These are phyloP conservation scores for Dendrocincla fuliginosa DNA, from an alignment of 2,797 vertebrate species.

Conservation along the genomic window DNA sequence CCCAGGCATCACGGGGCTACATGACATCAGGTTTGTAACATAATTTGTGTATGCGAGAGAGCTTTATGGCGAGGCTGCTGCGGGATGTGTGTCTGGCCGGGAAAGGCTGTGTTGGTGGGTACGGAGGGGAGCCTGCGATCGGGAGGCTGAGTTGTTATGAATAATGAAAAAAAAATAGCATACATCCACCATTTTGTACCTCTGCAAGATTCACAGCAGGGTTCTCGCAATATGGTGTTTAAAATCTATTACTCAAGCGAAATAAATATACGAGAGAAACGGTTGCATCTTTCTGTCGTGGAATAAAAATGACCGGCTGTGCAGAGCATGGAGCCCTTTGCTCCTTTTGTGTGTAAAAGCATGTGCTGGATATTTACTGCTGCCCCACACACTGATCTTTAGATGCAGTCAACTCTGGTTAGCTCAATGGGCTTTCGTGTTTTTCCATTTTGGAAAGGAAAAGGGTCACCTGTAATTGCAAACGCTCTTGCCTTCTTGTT, in stretches of 20 bases:
- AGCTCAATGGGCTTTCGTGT: background rate
- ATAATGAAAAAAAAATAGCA: constrained; percentile 55
- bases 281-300: background rate
- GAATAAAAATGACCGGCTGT: constrained; percentile 1
- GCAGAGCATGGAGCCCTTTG: constrained; percentile 25
- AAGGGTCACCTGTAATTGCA: constrained; percentile 12
- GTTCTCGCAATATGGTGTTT: constrained; percentile 78
- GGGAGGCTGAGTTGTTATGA: constrained; percentile 42
- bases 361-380: constrained; percentile 37
- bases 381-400: background rate
- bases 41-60: background rate
- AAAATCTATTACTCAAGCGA: constrained; percentile 47
- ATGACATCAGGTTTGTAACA: constrained; percentile 86
- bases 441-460: constrained; percentile 6
- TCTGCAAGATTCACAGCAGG: constrained; percentile 70
- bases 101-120: background rate
- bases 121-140: background rate
- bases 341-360: constrained; percentile 48
- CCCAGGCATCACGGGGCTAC: constrained; percentile 86
- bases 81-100: background rate
- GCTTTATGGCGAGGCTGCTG: background rate
- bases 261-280: background rate
- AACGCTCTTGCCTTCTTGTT: background rate
- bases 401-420: background rate
- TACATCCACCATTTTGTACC: constrained; percentile 85